phyloP scores from a whole-genome alignment of 2,797 vertebrate genomes.

The Hippoglossus hippoglossus region DNA sequence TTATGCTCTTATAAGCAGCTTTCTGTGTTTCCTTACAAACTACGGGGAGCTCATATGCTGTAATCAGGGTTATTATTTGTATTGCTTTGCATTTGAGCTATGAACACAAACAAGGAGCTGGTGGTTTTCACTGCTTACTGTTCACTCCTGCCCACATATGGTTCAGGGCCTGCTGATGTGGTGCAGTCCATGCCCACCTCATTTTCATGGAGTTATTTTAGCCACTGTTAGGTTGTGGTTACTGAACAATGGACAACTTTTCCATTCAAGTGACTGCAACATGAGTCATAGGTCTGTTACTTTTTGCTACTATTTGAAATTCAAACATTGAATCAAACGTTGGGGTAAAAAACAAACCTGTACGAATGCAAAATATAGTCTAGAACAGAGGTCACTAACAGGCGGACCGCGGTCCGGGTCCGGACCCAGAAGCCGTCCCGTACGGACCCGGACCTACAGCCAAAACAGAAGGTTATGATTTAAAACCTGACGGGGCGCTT shows the following conservation, averaged over 20 bases:
- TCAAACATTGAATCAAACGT: too few relatives aligned
- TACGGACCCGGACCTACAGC: too few relatives aligned
- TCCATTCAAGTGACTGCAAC: not conserved
- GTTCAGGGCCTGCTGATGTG: not conserved
- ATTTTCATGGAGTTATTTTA: slow-evolving; percentile 32
- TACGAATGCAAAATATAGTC: too few relatives aligned
- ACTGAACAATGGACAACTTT: not conserved
- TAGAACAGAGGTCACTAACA: too few relatives aligned
- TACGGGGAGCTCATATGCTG: not conserved
- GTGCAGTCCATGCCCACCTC: not conserved
- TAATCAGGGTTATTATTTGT: slow-evolving; percentile 38
- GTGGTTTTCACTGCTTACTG: slow-evolving; percentile 5
- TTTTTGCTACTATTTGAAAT: too few relatives aligned
- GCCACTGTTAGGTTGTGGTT: not conserved
- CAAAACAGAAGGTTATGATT: too few relatives aligned
- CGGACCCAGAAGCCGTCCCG: too few relatives aligned
- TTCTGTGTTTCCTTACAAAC: slow-evolving; percentile 7
- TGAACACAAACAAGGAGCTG: not conserved
- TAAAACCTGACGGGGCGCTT: too few relatives aligned
- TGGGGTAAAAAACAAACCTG: too few relatives aligned
- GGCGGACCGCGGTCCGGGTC: too few relatives aligned
- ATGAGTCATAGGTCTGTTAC: too few relatives aligned
- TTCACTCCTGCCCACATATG: not conserved
- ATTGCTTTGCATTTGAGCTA: slow-evolving; percentile 57
- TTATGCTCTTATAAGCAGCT: not conserved